Base-by-base conservation (phyloP, 2,797 vertebrate genomes). In the Chloroceryle amazona region DNA sequence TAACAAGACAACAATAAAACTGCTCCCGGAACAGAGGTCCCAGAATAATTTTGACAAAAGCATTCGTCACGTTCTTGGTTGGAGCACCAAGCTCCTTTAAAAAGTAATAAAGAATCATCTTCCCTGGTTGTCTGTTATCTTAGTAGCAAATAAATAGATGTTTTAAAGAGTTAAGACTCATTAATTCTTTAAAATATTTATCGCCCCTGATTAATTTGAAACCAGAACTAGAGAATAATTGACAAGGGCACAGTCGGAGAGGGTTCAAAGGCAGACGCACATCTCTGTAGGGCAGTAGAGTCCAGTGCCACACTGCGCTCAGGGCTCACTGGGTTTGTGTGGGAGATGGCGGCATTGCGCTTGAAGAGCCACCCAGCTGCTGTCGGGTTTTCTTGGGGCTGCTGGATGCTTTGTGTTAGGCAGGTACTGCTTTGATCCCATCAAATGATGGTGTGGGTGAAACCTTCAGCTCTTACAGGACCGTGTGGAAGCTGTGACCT, bases 131-230 rank as follows among this genome's bases (percentile, higher is more conserved):
- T 28, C 26, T 63, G 61, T 20, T 42, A 20, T 31, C 47, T 57
- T 29, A 4, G 52, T 26, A 41, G 60, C 74, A 80, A 74, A 73
- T 29, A 55, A 86, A 54, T 5, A 41, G 1, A 66, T 55, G 22
- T 57, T 85, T 81, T 37, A 11, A 54, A 61, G 78, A 89, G 31
- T 57, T 70, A 60, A 37, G 54, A 79, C 18, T 71, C 31, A 17
- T 61, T 75, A 61, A 46, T 89, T 68, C 49, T 44, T 84, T 75
- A 51, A 87, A 81, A 63, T 87, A 67, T 62, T 84, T 85, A 46
- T 91, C 68, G 26, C 9, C 33, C 11, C 58, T 81, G 74, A 79
- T 92, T 93, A 89, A 89, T 89, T 76, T 79, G 67, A 91, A 94
- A 67, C 66, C 60, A 61, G 63, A 78, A 23, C 49, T 89, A 37